Conservation (phyloP, 2,113 vertebrate genomes). For the Hippoglossus stenolepis region DNA sequence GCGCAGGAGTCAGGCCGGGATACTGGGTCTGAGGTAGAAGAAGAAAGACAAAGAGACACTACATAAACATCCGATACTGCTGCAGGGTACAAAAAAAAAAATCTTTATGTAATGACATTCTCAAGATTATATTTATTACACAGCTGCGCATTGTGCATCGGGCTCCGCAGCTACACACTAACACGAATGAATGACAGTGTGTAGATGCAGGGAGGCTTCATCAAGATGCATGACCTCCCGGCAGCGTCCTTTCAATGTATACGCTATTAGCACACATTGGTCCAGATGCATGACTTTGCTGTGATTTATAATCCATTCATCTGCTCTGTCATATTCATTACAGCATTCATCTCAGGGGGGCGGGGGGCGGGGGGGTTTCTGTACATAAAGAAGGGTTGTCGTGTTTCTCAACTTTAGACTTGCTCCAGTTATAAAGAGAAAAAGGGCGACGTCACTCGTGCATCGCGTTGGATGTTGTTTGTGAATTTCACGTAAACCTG, state of each 20-base stretch:
- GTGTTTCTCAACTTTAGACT: constrained; percentile 20
- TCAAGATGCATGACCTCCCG: constrained; percentile 45
- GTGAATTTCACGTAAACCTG: constrained; percentile 28
- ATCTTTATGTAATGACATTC: not conserved
- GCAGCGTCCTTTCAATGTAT: constrained; percentile 41
- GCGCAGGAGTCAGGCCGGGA: constrained; percentile 47
- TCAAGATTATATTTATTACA: constrained; percentile 16
- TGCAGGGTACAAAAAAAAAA: constrained; percentile 7
- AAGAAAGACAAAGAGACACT: constrained; percentile 17
- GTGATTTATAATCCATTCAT: constrained; percentile 52
- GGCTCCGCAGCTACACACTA: not conserved
- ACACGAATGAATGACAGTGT: constrained; percentile 21
- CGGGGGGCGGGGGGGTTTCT: not conserved
- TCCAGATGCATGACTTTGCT: constrained; percentile 23
- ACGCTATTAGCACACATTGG: constrained; percentile 37
- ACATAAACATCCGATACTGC: constrained; percentile 25
- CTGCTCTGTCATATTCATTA: constrained; percentile 19
- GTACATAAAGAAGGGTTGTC: constrained; percentile 31
- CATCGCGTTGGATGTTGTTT: constrained; percentile 19
- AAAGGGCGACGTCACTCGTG: not conserved
- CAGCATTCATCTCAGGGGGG: constrained; percentile 13
- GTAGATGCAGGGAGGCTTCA: constrained; percentile 11
- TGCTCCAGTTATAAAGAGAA: constrained; percentile 6
- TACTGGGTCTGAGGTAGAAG: constrained; percentile 42
- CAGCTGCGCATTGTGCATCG: not conserved